phyloP scores from a whole-genome alignment of 2,888 invertebrate genomes.

The Eristalis arbustorum region DNA sequence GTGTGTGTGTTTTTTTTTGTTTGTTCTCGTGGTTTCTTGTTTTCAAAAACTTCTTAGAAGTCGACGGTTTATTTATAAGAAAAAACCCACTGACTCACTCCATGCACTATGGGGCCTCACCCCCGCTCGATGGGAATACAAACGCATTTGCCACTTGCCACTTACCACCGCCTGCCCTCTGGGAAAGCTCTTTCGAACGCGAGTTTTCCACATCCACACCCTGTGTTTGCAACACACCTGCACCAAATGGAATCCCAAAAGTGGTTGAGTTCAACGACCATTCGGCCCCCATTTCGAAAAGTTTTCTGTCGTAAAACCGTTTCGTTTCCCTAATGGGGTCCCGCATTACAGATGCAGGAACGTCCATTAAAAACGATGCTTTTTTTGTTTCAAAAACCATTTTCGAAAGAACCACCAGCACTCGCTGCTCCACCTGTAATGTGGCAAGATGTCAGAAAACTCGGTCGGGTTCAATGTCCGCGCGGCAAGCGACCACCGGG shows the following conservation, averaged over 20 bases:
- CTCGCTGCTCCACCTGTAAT: constrained; percentile 46
- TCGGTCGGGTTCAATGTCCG: constrained; percentile 64
- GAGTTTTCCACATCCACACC: neutral
- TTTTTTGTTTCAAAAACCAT: neutral
- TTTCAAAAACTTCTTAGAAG: constrained; percentile 18
- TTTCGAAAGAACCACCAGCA: constrained; percentile 34
- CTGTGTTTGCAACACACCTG: constrained; percentile 38
- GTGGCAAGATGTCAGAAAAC: constrained; percentile 25
- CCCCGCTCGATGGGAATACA: neutral
- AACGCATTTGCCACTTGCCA: neutral
- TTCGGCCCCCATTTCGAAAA: constrained; percentile 9
- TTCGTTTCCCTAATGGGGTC: neutral
- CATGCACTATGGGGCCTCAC: constrained; percentile 30
- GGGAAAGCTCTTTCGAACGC: neutral
- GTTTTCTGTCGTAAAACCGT: constrained; percentile 1
- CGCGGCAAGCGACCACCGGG: constrained; percentile 28
- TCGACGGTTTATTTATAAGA: constrained; percentile 26
- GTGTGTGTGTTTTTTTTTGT: neutral
- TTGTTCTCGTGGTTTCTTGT: neutral
- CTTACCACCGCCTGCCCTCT: neutral
- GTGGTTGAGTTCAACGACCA: constrained; percentile 68
- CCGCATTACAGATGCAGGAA: constrained; percentile 23
- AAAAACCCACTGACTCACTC: constrained; percentile 40
- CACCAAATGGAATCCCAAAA: constrained; percentile 43
- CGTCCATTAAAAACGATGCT: constrained; percentile 1